A percentile compares a stretch with the other conserved stretches of the same genome.
Evolutionary conservation across 2,797 vertebrate species (phyloP).

Genomic region (Phoeniculus purpureus): DNA sequence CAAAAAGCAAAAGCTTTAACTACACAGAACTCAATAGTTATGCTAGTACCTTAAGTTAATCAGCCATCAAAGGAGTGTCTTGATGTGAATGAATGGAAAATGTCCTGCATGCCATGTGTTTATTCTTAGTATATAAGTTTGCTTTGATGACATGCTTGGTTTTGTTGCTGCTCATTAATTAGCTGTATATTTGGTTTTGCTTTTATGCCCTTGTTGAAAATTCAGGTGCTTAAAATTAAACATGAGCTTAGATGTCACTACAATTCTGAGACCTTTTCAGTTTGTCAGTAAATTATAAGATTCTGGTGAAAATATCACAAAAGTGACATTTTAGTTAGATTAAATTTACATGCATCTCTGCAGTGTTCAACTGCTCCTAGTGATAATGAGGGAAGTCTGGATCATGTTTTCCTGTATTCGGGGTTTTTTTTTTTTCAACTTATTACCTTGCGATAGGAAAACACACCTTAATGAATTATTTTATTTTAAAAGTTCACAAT

Average conservation of each 20-base stretch:
- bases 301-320: neutral
- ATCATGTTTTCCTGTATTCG: neutral
- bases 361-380: neutral
- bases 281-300: neutral
- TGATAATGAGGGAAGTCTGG: neutral
- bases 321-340: conserved; percentile 30
- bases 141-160: neutral
- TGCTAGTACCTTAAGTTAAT: neutral
- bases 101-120: conserved; percentile 5
- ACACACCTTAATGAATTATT: neutral
- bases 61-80: neutral
- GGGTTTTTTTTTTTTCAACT: neutral
- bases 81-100: conserved; percentile 11
- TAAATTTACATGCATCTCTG: neutral
- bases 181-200: neutral
- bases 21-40: neutral
- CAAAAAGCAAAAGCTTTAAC: conserved; percentile 12
- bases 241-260: neutral
- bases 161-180: neutral
- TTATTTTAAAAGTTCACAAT: neutral
- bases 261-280: neutral
- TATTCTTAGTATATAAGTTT: conserved; percentile 30
- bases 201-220: neutral
- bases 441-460: neutral
- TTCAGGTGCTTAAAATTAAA: conserved; percentile 14